Conservation (phyloP, 1,140 invertebrate genomes). For the Pseudomyrmex dendroicus region DNA sequence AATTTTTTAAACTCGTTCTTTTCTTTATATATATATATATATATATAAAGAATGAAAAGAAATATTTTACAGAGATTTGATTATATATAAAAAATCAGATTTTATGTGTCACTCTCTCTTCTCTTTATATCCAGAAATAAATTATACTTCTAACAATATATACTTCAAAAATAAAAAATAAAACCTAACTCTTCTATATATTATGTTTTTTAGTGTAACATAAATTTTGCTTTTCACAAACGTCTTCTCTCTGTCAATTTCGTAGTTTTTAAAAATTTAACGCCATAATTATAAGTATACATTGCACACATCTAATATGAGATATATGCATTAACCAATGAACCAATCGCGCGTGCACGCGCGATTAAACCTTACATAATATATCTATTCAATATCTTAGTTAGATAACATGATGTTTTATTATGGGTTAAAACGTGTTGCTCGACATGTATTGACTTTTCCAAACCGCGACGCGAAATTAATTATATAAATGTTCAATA, state of each 20-base stretch:
- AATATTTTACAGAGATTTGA: too few relatives aligned
- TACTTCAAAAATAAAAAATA: too few relatives aligned
- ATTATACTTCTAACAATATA: too few relatives aligned
- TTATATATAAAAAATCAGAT: too few relatives aligned
- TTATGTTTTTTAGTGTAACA: constrained; percentile 12
- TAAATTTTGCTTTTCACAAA: background rate
- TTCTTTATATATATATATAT: too few relatives aligned
- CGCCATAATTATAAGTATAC: background rate
- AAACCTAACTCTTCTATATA: background rate
- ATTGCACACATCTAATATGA: background rate
- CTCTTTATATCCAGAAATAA: background rate
- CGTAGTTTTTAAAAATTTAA: background rate
- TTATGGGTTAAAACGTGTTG: background rate
- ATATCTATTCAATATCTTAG: constrained; percentile 27
- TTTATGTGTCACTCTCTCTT: background rate
- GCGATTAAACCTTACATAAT: constrained; percentile 38
- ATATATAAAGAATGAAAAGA: too few relatives aligned
- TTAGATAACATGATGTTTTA: constrained; percentile 32
- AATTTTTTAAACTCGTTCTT: too few relatives aligned
- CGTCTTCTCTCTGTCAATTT: too few relatives aligned
- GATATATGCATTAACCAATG: too few relatives aligned
- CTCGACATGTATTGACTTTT: constrained; percentile 23
- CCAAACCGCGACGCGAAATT: background rate
- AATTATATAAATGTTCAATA: constrained; percentile 29
- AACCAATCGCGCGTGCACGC: too few relatives aligned